Percentiles rank a stretch among this genome's conserved stretches.
These are phyloP conservation scores for Lepeophtheirus salmonis DNA, from an alignment of 1,140 invertebrate species.

Conservation along the genomic window DNA sequence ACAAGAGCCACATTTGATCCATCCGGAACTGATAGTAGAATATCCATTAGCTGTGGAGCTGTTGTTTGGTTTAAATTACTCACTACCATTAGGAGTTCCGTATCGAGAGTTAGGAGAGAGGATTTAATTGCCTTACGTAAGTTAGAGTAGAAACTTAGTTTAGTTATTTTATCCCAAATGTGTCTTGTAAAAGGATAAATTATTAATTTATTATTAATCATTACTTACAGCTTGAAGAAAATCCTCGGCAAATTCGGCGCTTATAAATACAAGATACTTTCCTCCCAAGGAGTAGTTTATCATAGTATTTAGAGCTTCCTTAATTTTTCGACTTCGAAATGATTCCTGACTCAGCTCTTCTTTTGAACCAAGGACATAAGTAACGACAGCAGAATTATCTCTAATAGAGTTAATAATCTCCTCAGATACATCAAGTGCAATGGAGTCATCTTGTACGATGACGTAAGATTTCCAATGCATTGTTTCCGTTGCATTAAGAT, in stretches of 20 bases:
- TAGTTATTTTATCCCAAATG: too few relatives aligned
- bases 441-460: constrained; percentile 1
- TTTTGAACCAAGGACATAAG: not conserved
- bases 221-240: not conserved
- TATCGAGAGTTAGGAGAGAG: not conserved
- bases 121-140: not conserved
- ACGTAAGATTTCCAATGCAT: constrained; percentile 11
- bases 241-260: not conserved
- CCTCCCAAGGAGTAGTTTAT: not conserved
- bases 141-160: too few relatives aligned
- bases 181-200: too few relatives aligned
- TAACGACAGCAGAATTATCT: not conserved
- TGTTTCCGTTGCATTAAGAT: not conserved
- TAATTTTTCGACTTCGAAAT: not conserved
- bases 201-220: not conserved
- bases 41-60: not conserved
- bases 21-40: not conserved
- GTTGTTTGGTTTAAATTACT: not conserved
- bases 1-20: not conserved
- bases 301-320: not conserved
- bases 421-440: not conserved
- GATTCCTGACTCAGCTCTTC: not conserved
- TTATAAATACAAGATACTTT: not conserved
- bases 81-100: not conserved
- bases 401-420: not conserved